phyloP scores from a whole-genome alignment of 2,888 invertebrate genomes.

The Nemotelus nigrinus region DNA sequence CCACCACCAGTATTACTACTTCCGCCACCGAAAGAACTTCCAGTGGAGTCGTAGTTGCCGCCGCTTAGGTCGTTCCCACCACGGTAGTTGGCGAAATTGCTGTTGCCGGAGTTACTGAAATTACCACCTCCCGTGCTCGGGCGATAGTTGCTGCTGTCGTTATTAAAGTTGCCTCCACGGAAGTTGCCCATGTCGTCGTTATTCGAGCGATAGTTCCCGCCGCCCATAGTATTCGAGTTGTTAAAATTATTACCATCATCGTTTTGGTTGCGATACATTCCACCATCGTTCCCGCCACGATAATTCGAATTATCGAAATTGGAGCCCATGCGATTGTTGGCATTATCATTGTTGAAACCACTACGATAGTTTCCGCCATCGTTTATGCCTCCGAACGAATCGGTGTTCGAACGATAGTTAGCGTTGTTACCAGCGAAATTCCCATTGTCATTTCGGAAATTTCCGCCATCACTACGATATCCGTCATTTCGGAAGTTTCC shows the following conservation, averaged over 20 bases:
- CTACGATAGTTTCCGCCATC: conserved; percentile 7
- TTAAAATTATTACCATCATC: neutral
- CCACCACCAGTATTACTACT: neutral
- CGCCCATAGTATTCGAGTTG: conserved; percentile 2
- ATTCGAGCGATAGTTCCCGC: neutral
- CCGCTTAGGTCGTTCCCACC: conserved; percentile 2
- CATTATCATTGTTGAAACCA: conserved; percentile 11
- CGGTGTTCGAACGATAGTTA: neutral
- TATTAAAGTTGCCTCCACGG: neutral
- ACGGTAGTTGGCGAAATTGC: neutral
- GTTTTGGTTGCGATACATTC: neutral
- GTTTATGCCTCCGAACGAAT: neutral
- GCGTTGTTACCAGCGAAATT: no score
- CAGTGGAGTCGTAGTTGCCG: neutral
- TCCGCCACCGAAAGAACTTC: neutral
- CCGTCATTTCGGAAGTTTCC: neutral
- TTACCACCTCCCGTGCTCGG: neutral
- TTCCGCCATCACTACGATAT: neutral
- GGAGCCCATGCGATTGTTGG: neutral
- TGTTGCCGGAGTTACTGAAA: neutral
- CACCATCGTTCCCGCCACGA: neutral
- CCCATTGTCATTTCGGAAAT: neutral
- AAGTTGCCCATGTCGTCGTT: neutral
- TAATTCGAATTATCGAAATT: conserved; percentile 19
- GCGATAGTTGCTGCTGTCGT: conserved; percentile 4